These are phyloP conservation scores for Acipenser oxyrinchus DNA, from an alignment of 2,797 vertebrate species.

Conservation along the genomic window DNA sequence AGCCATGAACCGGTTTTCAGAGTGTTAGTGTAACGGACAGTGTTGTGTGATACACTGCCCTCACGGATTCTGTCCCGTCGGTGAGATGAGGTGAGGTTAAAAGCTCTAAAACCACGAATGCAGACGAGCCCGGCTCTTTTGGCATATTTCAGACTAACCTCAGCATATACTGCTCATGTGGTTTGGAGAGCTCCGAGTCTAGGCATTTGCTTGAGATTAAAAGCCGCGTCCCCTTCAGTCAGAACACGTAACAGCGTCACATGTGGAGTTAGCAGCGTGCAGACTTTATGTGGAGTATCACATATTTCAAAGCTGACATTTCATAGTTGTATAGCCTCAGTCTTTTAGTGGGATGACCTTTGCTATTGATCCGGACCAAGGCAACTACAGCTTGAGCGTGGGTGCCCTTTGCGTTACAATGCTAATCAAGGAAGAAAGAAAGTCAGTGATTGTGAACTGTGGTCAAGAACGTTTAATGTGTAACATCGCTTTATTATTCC, in stretches of 20 bases:
- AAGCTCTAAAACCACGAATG: no score
- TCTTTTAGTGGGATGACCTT: conserved; percentile 39
- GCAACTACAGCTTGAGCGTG: conserved; percentile 20
- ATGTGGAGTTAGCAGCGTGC: neutral
- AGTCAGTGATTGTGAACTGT: conserved; percentile 7
- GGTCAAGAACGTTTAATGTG: neutral
- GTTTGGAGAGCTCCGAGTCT: conserved; percentile 19
- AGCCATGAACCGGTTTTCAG: no score
- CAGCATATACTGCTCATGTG: neutral
- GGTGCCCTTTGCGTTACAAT: conserved; percentile 27
- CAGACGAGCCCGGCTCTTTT: neutral
- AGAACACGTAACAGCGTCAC: neutral
- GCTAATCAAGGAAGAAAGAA: conserved; percentile 24
- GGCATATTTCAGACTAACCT: conserved; percentile 9
- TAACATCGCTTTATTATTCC: conserved; percentile 15
- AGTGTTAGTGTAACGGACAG: no score
- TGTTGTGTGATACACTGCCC: no score
- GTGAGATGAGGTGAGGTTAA: no score
- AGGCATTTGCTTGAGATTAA: conserved; percentile 24
- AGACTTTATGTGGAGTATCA: conserved; percentile 11
- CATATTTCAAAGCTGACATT: conserved; percentile 40
- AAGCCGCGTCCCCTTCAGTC: conserved; percentile 29
- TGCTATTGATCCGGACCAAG: conserved; percentile 40
- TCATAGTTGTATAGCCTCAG: conserved; percentile 29
- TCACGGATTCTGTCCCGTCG: no score